These are phyloP conservation scores for Parauchenoglanis punctatus DNA, from an alignment of 2,797 vertebrate species.

Conservation along the genomic window DNA sequence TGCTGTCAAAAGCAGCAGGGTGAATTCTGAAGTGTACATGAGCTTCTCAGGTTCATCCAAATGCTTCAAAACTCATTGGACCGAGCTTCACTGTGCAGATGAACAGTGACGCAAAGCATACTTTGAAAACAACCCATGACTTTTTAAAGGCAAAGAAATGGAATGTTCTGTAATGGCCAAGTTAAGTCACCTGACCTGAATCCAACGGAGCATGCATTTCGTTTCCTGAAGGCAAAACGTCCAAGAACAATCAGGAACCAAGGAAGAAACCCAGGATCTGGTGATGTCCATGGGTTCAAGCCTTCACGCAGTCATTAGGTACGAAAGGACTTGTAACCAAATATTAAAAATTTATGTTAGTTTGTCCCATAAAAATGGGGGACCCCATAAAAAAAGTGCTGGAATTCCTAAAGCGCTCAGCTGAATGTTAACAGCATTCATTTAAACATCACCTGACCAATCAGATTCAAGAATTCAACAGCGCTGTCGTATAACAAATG, in stretches of 20 bases:
- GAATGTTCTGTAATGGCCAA: not conserved
- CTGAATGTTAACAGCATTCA: slow-evolving; percentile 31
- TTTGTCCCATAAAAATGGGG: not conserved
- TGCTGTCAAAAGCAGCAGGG: not conserved
- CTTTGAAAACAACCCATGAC: not conserved
- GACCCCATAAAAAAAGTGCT: not conserved
- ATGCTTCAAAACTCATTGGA: slow-evolving; percentile 19
- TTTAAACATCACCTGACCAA: not conserved
- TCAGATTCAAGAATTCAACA: not conserved
- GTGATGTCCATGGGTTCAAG: not conserved
- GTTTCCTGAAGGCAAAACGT: not conserved
- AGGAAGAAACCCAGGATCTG: not conserved
- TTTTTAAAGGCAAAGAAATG: not conserved
- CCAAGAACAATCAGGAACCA: not conserved
- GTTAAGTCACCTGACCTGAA: not conserved
- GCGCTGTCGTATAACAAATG: not conserved
- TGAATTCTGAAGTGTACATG: not conserved
- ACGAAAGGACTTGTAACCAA: not conserved
- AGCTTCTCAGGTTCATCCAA: slow-evolving; percentile 5
- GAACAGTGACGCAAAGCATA: not conserved
- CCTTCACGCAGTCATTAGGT: not conserved
- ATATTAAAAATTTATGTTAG: not conserved
- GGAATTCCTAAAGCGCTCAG: slow-evolving; percentile 58
- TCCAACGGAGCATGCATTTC: not conserved
- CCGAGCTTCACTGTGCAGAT: slow-evolving; percentile 20